Evolutionary conservation across 2,888 invertebrate genomes (phyloP).

Genomic region (Didymodactylos carnosus): DNA sequence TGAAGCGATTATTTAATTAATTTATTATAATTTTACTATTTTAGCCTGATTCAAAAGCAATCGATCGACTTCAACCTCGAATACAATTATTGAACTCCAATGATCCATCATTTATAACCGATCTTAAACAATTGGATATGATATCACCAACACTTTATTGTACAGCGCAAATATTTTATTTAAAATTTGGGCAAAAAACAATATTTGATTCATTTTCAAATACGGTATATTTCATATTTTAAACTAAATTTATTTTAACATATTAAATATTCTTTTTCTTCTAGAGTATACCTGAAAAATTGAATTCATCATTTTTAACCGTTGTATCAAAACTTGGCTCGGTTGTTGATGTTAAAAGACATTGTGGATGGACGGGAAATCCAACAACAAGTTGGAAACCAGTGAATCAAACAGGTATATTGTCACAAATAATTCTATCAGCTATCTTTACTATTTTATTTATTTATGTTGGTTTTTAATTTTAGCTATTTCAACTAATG

Average conservation of each 20-base stretch:
- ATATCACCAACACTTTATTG: constrained; percentile 67
- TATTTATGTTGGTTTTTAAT: no score
- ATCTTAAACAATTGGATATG: constrained; percentile 61
- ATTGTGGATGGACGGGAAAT: constrained; percentile 86
- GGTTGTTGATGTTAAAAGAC: constrained; percentile 61
- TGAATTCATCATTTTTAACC: constrained; percentile 41
- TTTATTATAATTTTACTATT: background rate
- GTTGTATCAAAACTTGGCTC: constrained; percentile 57
- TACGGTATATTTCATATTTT: constrained; percentile 36
- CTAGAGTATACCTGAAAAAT: constrained; percentile 34
- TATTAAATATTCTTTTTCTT: constrained; percentile 21
- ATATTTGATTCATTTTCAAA: constrained; percentile 61
- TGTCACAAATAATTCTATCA: no score
- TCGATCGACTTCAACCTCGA: constrained; percentile 37
- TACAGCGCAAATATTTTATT: constrained; percentile 82
- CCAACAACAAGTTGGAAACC: constrained; percentile 61
- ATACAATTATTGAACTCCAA: constrained; percentile 53
- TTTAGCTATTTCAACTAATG: background rate
- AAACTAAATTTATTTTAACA: background rate
- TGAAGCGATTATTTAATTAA: background rate
- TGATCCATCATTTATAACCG: constrained; percentile 51
- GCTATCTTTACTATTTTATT: no score
- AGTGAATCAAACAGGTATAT: constrained; percentile 22
- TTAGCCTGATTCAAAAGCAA: background rate
- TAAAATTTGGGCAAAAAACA: constrained; percentile 58